Evolutionary conservation across 2,113 vertebrate genomes (phyloP).

Genomic region (Meriones unguiculatus): DNA sequence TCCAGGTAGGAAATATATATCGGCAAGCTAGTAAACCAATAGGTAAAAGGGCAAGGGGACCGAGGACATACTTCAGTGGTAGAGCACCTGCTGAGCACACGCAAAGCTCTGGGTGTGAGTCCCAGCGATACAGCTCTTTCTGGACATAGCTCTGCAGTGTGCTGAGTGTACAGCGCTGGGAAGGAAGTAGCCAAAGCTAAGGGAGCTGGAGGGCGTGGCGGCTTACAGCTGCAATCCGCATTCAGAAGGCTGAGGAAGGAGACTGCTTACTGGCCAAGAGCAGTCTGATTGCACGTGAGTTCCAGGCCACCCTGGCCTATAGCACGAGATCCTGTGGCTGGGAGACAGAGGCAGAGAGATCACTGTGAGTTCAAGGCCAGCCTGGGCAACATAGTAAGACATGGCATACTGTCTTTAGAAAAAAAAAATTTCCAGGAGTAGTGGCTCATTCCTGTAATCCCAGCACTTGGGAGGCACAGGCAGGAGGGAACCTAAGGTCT

Average conservation of each 20-base stretch:
- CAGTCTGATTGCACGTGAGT: neutral
- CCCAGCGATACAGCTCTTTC: neutral
- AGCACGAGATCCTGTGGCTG: neutral
- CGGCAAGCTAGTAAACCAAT: neutral
- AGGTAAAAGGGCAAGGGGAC: neutral
- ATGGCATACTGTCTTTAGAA: neutral
- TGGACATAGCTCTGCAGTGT: neutral
- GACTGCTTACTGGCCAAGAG: too few species aligned
- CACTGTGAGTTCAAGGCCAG: neutral
- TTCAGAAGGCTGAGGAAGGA: neutral
- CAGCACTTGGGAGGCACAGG: neutral
- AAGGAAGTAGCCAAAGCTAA: neutral
- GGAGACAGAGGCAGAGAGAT: neutral
- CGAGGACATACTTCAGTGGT: neutral
- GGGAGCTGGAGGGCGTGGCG: neutral
- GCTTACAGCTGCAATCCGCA: neutral
- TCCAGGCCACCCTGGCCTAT: neutral
- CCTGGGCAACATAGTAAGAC: neutral
- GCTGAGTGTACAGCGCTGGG: neutral
- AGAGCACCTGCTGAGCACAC: neutral
- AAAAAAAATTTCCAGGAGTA: neutral
- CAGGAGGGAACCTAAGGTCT: neutral
- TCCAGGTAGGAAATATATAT: neutral
- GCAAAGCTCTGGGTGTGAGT: neutral
- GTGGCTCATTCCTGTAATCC: neutral